These are phyloP conservation scores for Agraylea sexmaculata DNA, from an alignment of 1,140 invertebrate species.

Conservation along the genomic window DNA sequence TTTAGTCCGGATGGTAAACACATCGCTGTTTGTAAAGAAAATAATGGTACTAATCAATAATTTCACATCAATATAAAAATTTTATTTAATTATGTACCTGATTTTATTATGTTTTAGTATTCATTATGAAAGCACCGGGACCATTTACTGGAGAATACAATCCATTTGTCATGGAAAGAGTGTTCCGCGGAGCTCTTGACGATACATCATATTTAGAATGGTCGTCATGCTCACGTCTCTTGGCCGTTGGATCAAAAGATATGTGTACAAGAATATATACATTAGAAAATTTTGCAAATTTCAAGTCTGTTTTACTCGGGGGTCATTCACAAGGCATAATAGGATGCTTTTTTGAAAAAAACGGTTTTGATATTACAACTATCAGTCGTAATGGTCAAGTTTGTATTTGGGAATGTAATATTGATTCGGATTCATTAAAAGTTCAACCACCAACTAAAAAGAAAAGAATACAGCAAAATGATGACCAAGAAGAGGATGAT, in stretches of 20 bases:
- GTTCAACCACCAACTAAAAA: slow-evolving; percentile 36
- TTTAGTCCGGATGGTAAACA: slow-evolving; percentile 92
- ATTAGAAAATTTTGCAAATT: slow-evolving; percentile 60
- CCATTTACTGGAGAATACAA: slow-evolving; percentile 69
- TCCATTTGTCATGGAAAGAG: slow-evolving; percentile 75
- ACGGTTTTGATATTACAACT: slow-evolving; percentile 70
- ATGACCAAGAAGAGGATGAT: slow-evolving; percentile 36
- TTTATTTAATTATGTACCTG: slow-evolving; percentile 6
- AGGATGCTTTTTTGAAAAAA: slow-evolving; percentile 76
- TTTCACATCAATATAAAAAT: slow-evolving; percentile 10
- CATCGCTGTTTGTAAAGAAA: slow-evolving; percentile 80
- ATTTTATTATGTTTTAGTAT: slow-evolving; percentile 44
- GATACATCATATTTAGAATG: slow-evolving; percentile 79
- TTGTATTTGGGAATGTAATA: slow-evolving; percentile 79
- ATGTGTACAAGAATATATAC: slow-evolving; percentile 72
- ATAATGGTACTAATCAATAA: slow-evolving; percentile 47
- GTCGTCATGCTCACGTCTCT: slow-evolving; percentile 79
- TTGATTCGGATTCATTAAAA: slow-evolving; percentile 54
- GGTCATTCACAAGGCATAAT: slow-evolving; percentile 75
- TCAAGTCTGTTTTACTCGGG: slow-evolving; percentile 58
- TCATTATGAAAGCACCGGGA: slow-evolving; percentile 79
- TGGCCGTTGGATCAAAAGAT: slow-evolving; percentile 80
- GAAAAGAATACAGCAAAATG: slow-evolving; percentile 32
- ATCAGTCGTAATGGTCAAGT: slow-evolving; percentile 60
- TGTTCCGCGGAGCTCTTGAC: slow-evolving; percentile 69